Base-by-base conservation (phyloP, 2,888 invertebrate species). In the Eristalis pertinax region DNA sequence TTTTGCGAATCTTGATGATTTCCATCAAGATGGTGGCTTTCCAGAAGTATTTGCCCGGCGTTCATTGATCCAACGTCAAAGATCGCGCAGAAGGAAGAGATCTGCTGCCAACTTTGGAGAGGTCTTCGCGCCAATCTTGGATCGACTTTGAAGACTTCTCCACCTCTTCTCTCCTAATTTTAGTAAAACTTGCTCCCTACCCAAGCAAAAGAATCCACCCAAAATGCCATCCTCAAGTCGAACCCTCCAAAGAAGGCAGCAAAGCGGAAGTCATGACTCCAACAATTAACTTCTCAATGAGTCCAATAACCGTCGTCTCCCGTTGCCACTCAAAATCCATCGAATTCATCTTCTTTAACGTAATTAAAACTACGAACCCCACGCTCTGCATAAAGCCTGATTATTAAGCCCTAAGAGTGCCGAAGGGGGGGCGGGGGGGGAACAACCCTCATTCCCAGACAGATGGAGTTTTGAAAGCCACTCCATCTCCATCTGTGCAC, bases 301-400 rank as follows among this genome's bases (percentile, higher is more conserved):
- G 32, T n/a, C 69, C 69, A 77, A 77, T 77, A 70, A 77, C 69
- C 77, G 26, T 22, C 24, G 4, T 67, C 41, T 67, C 50, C 62
- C 19, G 32, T 26, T 60, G 41, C 29, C 32, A 29, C 67, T 43
- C 43, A 38, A 35, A 50, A 5, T 29, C 26, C 26, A n/a, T 11
- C 70, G 26, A 70, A 70, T 67, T 38, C 65, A 58, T 58, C 29
- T 60, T 60, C 26, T 50, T 50, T 29, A 69, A 70, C 62, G 50
- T 64, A 77, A 69, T 77, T 70, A 77, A 77, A 77, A 70, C 69
- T 70, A 69, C 56, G 69, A 77, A 63, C 56, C 68, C 60, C 41
- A 50, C 38, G 38, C 29, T 38, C 60, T 15, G n/a, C 67, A 62
- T 43, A 68, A 76, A 68, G 41, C 22, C 32, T 8, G 58, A 38